Base-by-base conservation (phyloP, 2,888 invertebrate genomes). In the Choreutis nemorana region DNA sequence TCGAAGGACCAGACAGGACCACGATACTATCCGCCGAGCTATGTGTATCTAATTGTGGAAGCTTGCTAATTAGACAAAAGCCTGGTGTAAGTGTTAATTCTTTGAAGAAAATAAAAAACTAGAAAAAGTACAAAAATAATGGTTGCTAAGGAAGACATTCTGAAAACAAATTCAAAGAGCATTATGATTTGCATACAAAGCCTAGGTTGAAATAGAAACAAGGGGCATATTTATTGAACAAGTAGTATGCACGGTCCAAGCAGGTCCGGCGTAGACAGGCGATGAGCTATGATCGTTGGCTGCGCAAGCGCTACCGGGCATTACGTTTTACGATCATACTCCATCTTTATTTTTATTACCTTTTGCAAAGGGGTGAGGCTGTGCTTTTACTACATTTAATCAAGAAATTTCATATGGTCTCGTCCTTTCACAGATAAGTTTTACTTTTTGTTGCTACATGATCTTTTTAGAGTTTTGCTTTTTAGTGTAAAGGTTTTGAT, bases 131-230 rank as follows among this genome's bases (percentile, higher is more conserved):
- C 24, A 26, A 28, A 28, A 29, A 30, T 9, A 18, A 22, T 31
- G 23, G 10, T 26, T 31, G 26, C 28, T 10, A 22, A 22, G 10
- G 20, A 45, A 39, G 30, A 30, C 30, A 37, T 37, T 33, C 23
- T 28, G 29, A 41, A 46, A 42, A 50, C 48, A 51, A 51, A 50
- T 48, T 8, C n/a, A 8, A 6, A 18, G 49, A 49, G 39, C 45
- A 42, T 37, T 31, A 33, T 29, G 28, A 63, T 64, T 55, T 57
- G 55, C 62, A 63, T 63, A 64, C 64, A 63, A 65, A 62, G 58
- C 45, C 34, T 42, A 34, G 30, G 44, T 33, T 30, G 46, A 42
- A 48, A 46, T 53, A 55, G 55, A 58, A 55, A 50, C 39, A 36
- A 38, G 30, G 37, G 32, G 33, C 49, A 45, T 52, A 56, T 60